Evolutionary conservation across 1,140 invertebrate species (phyloP).

Genomic region (Trichonephila clavipes): DNA sequence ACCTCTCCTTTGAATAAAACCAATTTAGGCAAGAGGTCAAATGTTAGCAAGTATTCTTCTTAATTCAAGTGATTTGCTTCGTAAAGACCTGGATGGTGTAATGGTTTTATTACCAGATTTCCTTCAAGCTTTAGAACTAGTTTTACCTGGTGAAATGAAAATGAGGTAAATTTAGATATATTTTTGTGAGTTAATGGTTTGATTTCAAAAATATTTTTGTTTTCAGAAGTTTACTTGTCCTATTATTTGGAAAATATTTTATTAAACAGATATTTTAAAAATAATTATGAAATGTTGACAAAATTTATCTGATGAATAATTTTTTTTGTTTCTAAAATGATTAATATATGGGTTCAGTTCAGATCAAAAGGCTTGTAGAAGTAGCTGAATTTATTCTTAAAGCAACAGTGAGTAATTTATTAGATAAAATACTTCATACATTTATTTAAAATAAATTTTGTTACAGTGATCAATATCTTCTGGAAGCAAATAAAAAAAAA

Average conservation of each 20-base stretch:
- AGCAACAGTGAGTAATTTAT: no score
- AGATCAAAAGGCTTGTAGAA: no score
- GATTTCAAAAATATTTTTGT: background rate
- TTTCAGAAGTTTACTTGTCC: background rate
- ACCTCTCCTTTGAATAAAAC: no score
- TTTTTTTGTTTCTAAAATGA: no score
- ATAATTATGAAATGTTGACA: no score
- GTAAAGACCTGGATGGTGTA: constrained; percentile 95
- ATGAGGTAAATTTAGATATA: background rate
- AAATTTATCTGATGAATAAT: no score
- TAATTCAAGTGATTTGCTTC: constrained; percentile 90
- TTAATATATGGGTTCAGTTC: no score
- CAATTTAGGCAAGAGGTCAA: constrained; percentile 80
- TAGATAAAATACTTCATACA: no score
- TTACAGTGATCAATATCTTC: no score
- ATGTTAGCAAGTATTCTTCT: constrained; percentile 89
- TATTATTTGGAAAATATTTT: background rate
- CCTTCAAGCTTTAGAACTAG: constrained; percentile 92
- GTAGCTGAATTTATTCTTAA: no score
- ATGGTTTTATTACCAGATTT: constrained; percentile 94
- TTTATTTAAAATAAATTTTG: no score
- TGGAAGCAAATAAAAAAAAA: no score
- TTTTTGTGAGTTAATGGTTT: background rate
- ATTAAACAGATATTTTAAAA: background rate
- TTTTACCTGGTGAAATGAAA: constrained; percentile 80